phyloP scores from a whole-genome alignment of 2,113 vertebrate genomes.

The Upupa epops region DNA sequence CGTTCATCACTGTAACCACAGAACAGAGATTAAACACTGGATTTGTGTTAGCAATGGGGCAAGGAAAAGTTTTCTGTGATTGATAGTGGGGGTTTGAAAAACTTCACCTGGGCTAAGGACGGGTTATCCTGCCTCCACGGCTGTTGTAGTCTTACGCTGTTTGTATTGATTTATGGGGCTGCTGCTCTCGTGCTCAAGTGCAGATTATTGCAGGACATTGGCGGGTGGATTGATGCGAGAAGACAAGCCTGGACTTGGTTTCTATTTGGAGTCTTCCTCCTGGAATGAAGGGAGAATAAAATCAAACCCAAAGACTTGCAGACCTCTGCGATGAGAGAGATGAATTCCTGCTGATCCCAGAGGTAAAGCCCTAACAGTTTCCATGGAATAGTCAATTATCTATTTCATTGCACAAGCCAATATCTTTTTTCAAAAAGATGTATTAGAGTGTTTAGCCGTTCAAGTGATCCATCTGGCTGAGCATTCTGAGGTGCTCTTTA shows the following conservation, averaged over 20 bases:
- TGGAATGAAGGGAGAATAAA: constrained; percentile 9
- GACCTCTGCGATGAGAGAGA: not conserved
- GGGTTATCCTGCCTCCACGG: not conserved
- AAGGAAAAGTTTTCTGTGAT: not conserved
- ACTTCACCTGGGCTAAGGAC: not conserved
- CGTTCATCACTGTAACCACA: not conserved
- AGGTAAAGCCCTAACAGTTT: constrained; percentile 52
- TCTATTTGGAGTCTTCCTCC: not conserved
- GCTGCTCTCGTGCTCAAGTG: not conserved
- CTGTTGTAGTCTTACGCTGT: not conserved
- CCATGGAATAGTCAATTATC: constrained; percentile 73
- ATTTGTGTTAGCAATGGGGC: not conserved
- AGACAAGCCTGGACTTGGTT: not conserved
- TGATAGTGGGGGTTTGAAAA: not conserved
- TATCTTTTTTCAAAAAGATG: constrained; percentile 70
- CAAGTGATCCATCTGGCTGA: constrained; percentile 75
- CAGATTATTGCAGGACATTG: not conserved
- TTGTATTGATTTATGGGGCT: not conserved
- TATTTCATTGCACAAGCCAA: constrained; percentile 75
- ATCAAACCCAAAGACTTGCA: not conserved
- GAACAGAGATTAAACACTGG: not conserved
- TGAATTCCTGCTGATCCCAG: constrained; percentile 39
- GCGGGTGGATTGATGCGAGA: not conserved
- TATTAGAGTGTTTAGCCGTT: constrained; percentile 74
- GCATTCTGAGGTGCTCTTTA: constrained; percentile 57